Conservation (phyloP, 2,888 invertebrate species). For the Tridacna gigas region DNA sequence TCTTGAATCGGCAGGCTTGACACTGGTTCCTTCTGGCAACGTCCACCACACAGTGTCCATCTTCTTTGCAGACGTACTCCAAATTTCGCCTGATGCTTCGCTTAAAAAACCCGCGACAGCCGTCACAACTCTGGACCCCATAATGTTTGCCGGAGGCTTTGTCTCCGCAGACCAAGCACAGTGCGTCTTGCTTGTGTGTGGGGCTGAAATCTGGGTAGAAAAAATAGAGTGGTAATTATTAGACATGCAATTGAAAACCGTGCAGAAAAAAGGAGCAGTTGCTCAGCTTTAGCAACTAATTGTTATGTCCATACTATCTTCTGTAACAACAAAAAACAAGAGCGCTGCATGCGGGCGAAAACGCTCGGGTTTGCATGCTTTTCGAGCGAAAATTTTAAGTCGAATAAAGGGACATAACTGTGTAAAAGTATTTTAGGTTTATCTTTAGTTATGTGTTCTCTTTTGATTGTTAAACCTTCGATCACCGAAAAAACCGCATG, state of each 20-base stretch:
- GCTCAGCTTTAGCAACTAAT: background rate
- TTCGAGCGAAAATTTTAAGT: background rate
- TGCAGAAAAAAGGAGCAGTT: background rate
- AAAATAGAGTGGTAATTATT: background rate
- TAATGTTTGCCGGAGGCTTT: slow-evolving; percentile 87
- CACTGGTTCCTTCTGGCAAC: slow-evolving; percentile 97
- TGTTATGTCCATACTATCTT: background rate
- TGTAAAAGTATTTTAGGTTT: no score
- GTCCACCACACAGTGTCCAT: slow-evolving; percentile 94
- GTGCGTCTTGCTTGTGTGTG: slow-evolving; percentile 84
- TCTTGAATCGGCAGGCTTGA: slow-evolving; percentile 96
- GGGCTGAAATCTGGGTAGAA: slow-evolving; percentile 50
- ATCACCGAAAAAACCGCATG: no score
- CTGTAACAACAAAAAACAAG: background rate
- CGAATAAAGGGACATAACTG: no score
- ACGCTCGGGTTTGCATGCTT: background rate
- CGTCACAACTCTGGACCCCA: slow-evolving; percentile 86
- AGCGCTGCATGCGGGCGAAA: background rate
- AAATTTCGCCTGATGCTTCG: slow-evolving; percentile 94
- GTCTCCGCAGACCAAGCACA: slow-evolving; percentile 85
- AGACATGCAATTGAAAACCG: background rate
- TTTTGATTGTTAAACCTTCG: no score
- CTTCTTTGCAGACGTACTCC: slow-evolving; percentile 96
- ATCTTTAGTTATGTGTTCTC: no score
- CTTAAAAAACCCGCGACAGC: slow-evolving; percentile 95